Conservation (phyloP, 2,888 invertebrate species). For the Thalpophila matura region DNA sequence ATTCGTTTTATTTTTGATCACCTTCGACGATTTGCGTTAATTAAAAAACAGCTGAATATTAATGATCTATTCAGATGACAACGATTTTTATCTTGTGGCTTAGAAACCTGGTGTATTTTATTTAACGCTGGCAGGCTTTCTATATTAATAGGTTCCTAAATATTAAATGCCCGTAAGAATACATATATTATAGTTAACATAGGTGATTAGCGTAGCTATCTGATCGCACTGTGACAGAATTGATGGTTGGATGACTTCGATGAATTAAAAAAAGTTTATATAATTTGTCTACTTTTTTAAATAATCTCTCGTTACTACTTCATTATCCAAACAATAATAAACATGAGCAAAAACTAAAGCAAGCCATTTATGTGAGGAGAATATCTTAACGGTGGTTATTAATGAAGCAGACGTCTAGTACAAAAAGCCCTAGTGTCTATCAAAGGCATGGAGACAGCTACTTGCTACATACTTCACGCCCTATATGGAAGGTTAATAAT, state of each 20-base stretch:
- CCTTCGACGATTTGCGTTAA: not conserved
- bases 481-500: conserved; percentile 83
- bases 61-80: not conserved
- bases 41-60: conserved; percentile 3
- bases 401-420: conserved; percentile 71
- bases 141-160: no score
- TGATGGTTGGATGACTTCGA: not conserved
- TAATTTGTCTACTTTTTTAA: conserved; percentile 21
- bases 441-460: conserved; percentile 74
- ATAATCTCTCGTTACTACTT: conserved; percentile 48
- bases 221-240: not conserved
- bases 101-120: no score
- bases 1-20: conserved; percentile 1
- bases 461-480: conserved; percentile 75
- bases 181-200: no score
- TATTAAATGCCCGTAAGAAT: no score
- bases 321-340: conserved; percentile 60
- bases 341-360: conserved; percentile 73
- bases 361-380: conserved; percentile 72
- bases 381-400: conserved; percentile 77
- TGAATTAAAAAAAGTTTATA: conserved; percentile 8
- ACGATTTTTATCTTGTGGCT: not conserved
- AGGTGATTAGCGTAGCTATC: conserved; percentile 1
- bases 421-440: conserved; percentile 76
- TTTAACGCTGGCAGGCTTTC: no score